Evolutionary conservation across 2,113 vertebrate genomes (phyloP).

Genomic region (Syngnathoides biaculeatus): DNA sequence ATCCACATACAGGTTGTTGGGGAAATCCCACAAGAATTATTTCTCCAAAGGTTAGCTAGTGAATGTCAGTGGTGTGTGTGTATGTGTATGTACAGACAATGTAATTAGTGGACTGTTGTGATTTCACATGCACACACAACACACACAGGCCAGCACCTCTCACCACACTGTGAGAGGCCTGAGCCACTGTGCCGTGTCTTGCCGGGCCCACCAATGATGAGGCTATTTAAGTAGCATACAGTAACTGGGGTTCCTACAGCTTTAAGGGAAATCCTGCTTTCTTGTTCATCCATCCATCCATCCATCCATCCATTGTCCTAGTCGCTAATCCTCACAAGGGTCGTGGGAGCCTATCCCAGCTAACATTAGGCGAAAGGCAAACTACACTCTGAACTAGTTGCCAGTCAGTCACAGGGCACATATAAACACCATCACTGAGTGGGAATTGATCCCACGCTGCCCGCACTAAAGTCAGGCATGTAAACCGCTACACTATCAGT

Average conservation of each 20-base stretch:
- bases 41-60: too few species aligned
- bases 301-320: too few species aligned
- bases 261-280: background rate
- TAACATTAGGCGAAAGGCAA: too few species aligned
- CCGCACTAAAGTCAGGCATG: too few species aligned
- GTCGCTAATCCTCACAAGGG: too few species aligned
- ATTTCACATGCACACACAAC: background rate
- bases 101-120: background rate
- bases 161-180: background rate
- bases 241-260: background rate
- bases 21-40: too few species aligned
- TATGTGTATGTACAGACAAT: background rate
- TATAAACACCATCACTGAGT: too few species aligned
- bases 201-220: background rate
- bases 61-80: background rate
- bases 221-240: background rate
- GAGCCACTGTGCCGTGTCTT: background rate
- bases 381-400: too few species aligned
- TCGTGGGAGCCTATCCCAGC: too few species aligned
- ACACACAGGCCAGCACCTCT: background rate
- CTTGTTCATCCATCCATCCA: background rate
- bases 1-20: background rate
- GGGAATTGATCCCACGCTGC: too few species aligned
- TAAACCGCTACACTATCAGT: too few species aligned
- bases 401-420: too few species aligned